These are phyloP conservation scores for Plectrocnemia conspersa DNA, from an alignment of 1,140 invertebrate species.

Conservation along the genomic window DNA sequence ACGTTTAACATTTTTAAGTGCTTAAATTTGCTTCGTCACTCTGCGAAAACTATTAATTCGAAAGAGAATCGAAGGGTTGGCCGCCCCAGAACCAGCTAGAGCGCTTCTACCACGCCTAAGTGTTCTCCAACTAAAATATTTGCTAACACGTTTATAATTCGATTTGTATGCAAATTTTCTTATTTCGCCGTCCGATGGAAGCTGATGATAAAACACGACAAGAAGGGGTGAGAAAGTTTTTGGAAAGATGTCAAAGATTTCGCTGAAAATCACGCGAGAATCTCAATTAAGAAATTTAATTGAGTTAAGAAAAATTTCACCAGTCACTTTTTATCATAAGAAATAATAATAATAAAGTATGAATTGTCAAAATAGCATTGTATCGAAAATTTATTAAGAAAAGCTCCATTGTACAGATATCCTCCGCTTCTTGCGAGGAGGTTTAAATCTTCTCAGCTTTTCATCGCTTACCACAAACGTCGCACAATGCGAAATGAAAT, in stretches of 20 bases:
- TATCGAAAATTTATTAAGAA: too few species aligned
- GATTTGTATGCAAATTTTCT: constrained; percentile 36
- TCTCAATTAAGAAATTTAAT: too few species aligned
- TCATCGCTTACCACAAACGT: too few species aligned
- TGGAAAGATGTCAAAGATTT: not conserved
- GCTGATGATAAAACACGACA: not conserved
- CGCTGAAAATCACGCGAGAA: not conserved
- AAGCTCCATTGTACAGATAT: too few species aligned
- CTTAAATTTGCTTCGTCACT: constrained; percentile 23
- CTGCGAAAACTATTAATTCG: constrained; percentile 17
- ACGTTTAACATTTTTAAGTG: constrained; percentile 9
- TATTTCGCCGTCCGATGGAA: constrained; percentile 24
- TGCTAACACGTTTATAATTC: constrained; percentile 36
- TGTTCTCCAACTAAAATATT: constrained; percentile 34
- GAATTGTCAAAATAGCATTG: too few species aligned
- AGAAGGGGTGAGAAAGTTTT: not conserved
- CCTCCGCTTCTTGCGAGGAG: too few species aligned
- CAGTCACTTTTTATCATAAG: too few species aligned
- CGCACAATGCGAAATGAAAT: too few species aligned
- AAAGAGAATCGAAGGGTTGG: constrained; percentile 19
- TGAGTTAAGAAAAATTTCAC: too few species aligned
- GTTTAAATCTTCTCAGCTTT: too few species aligned
- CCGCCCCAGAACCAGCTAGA: constrained; percentile 1
- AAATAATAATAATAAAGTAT: too few species aligned
- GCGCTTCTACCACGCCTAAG: constrained; percentile 23